Evolutionary conservation across 2,888 invertebrate species (phyloP).

Genomic region (Cephus spinipes): DNA sequence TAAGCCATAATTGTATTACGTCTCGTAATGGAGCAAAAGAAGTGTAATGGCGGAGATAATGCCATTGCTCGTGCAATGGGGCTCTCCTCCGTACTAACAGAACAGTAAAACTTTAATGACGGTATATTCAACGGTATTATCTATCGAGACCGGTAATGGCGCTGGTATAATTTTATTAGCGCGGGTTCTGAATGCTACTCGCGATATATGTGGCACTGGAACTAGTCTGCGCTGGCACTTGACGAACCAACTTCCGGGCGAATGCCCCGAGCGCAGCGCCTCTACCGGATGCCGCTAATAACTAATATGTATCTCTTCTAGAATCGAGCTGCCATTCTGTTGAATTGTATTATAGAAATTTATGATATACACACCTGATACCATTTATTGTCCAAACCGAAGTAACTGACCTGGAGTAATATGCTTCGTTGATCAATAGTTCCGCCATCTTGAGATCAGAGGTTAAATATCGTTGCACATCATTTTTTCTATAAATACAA

Average conservation of each 20-base stretch:
- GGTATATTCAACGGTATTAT: conserved; percentile 15
- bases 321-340: background rate
- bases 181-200: conserved; percentile 35
- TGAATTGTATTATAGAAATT: background rate
- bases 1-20: background rate
- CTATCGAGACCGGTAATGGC: conserved; percentile 16
- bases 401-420: too few species aligned
- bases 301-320: background rate
- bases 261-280: conserved; percentile 37
- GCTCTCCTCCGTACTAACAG: background rate
- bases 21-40: background rate
- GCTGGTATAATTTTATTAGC: conserved; percentile 44
- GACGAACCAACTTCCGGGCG: conserved; percentile 48
- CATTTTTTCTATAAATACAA: too few species aligned
- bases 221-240: conserved; percentile 11
- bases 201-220: conserved; percentile 20
- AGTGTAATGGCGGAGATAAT: background rate
- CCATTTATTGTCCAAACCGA: too few species aligned
- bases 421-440: too few species aligned
- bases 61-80: background rate
- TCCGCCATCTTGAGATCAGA: too few species aligned
- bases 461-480: too few species aligned
- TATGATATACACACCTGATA: background rate
- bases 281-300: conserved; percentile 30
- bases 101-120: conserved; percentile 25